Conservation (phyloP, 2,113 vertebrate genomes). For the Lagopus leucura region DNA sequence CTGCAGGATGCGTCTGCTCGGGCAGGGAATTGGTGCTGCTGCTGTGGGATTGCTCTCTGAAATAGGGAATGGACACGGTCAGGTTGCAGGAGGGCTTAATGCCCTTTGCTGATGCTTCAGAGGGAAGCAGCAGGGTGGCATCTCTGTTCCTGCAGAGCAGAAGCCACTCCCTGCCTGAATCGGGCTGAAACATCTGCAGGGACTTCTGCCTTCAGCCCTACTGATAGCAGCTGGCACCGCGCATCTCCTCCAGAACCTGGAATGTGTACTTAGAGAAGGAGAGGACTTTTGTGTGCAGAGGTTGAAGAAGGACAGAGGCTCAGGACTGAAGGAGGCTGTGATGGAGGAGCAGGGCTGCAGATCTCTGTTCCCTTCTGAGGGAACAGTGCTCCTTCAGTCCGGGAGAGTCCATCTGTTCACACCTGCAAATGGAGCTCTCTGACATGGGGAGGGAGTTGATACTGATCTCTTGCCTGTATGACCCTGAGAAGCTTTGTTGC, state of each 20-base stretch:
- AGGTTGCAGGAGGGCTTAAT: neutral
- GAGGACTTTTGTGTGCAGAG: neutral
- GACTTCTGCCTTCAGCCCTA: neutral
- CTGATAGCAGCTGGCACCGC: neutral
- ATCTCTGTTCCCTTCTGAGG: neutral
- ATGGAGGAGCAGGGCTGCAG: neutral
- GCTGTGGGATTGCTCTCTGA: neutral
- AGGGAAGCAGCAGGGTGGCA: neutral
- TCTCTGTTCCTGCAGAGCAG: neutral
- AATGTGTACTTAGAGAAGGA: neutral
- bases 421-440: conserved; percentile 44
- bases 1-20: neutral
- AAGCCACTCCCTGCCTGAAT: conserved; percentile 46
- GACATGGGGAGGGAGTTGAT: neutral
- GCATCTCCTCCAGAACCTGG: neutral
- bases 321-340: neutral
- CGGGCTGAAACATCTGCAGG: conserved; percentile 22
- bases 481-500: conserved; percentile 19
- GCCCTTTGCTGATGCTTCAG: neutral
- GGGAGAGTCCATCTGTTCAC: conserved; percentile 32
- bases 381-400: conserved; percentile 32
- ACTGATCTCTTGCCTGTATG: neutral
- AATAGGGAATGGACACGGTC: neutral
- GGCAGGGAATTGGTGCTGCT: neutral
- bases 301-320: conserved; percentile 30